These are phyloP conservation scores for Drosophila bocqueti DNA, from an alignment of 1,140 invertebrate species.

Conservation along the genomic window DNA sequence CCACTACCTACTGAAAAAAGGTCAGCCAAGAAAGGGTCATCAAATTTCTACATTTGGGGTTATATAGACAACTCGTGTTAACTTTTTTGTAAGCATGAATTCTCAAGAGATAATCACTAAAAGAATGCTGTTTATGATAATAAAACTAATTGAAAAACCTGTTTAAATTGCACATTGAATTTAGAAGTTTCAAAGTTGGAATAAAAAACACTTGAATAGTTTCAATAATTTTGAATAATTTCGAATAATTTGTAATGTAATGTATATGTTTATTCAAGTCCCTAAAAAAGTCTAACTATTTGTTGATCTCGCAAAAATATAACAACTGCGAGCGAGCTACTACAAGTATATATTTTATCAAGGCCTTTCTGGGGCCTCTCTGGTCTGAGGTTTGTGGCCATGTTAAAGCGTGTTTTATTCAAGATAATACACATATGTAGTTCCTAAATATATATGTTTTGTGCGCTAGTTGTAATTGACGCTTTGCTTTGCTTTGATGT, in stretches of 20 bases:
- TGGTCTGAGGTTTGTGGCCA: constrained; percentile 17
- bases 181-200: not conserved
- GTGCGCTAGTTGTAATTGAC: constrained; percentile 13
- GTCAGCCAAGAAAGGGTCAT: not conserved
- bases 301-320: constrained; percentile 6
- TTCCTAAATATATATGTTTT: constrained; percentile 2
- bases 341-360: constrained; percentile 1
- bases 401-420: constrained; percentile 16
- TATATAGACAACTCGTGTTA: not conserved
- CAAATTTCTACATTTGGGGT: not conserved
- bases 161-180: not conserved
- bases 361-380: not conserved
- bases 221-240: not conserved
- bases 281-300: constrained; percentile 19
- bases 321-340: constrained; percentile 18
- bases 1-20: constrained; percentile 7
- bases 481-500: not conserved
- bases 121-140: not conserved
- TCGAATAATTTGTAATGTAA: not conserved
- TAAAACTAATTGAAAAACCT: not conserved
- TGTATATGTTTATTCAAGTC: constrained; percentile 2
- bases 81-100: not conserved
- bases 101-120: not conserved
- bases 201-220: too few species aligned
- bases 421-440: not conserved